These are phyloP conservation scores for Falco punctatus DNA, from an alignment of 2,113 vertebrate species.

Conservation along the genomic window DNA sequence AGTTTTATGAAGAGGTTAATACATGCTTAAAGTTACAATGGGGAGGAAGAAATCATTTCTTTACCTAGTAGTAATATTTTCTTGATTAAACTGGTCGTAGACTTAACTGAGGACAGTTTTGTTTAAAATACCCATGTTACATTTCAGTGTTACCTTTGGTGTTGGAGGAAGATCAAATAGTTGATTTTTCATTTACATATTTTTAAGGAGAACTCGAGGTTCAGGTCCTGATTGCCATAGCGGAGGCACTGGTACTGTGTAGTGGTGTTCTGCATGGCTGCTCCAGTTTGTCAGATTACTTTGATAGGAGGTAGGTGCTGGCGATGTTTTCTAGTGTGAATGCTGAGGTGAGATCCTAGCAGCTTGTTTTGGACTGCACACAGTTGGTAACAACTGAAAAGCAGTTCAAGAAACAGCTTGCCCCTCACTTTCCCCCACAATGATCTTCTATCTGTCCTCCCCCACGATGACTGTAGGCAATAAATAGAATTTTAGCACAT, in stretches of 20 bases:
- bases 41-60: background rate
- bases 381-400: background rate
- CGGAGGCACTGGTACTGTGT: rapidly evolving
- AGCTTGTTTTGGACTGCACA: background rate
- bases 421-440: background rate
- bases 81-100: background rate
- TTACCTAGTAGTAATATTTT: background rate
- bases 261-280: rapidly evolving
- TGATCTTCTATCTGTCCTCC: background rate
- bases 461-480: background rate
- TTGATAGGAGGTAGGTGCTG: background rate
- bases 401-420: background rate
- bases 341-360: background rate
- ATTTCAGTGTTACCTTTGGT: background rate
- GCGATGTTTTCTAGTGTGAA: background rate
- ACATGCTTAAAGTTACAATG: background rate
- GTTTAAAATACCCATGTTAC: background rate
- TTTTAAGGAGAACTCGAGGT: background rate
- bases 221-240: background rate
- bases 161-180: background rate
- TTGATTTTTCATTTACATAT: background rate
- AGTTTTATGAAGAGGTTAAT: background rate
- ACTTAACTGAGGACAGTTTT: background rate
- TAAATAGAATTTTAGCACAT: background rate
- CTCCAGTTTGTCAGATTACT: background rate